These are phyloP conservation scores for Bactericera cockerelli DNA, from an alignment of 1,140 invertebrate genomes.

Conservation along the genomic window DNA sequence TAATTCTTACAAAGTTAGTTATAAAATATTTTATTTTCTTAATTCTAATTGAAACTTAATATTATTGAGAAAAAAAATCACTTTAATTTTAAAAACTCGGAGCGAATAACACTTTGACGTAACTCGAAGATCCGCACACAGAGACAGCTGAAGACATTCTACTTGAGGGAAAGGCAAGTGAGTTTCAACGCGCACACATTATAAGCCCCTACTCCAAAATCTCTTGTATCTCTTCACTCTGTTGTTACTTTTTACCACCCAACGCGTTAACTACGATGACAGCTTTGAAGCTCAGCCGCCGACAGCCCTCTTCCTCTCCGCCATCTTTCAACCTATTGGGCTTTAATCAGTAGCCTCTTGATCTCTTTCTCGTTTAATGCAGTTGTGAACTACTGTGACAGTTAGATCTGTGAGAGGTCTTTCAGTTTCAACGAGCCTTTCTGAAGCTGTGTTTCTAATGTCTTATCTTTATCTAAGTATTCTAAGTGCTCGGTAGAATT, in stretches of 20 bases:
- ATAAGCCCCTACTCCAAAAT: conserved; percentile 8
- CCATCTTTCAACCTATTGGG: conserved; percentile 11
- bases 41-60: neutral
- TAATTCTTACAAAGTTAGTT: conserved; percentile 28
- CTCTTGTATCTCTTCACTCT: conserved; percentile 15
- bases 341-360: conserved; percentile 20
- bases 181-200: conserved; percentile 5
- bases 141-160: conserved; percentile 31
- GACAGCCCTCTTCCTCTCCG: conserved; percentile 16
- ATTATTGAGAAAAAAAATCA: too few species aligned
- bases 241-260: conserved; percentile 32
- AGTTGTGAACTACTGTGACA: conserved; percentile 4
- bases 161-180: conserved; percentile 23
- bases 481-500: too few species aligned
- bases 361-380: conserved; percentile 2
- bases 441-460: too few species aligned
- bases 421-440: too few species aligned
- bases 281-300: conserved; percentile 29
- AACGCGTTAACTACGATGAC: conserved; percentile 34
- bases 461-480: too few species aligned
- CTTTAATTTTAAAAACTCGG: too few species aligned
- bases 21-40: neutral
- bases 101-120: too few species aligned
- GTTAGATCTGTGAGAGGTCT: neutral
- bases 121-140: conserved; percentile 26